A percentile compares a stretch with the other conserved stretches of the same genome.
Evolutionary conservation across 2,113 vertebrate species (phyloP).

Genomic region (Peromyscus californicus): DNA sequence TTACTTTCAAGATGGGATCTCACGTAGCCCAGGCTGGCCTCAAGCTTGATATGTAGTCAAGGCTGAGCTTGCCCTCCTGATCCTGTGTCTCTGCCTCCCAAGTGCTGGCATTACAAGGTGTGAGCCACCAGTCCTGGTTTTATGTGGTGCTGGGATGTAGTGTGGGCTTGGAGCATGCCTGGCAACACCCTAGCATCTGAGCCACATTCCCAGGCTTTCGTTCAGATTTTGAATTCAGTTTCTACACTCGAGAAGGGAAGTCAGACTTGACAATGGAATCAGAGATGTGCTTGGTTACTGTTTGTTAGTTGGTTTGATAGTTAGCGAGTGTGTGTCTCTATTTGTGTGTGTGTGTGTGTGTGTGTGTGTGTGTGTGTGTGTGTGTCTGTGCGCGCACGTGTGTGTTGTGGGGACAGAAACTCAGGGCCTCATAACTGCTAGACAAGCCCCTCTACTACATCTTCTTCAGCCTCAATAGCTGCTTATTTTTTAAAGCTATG

Average conservation of each 20-base stretch:
- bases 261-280: not conserved
- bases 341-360: not conserved
- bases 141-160: not conserved
- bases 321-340: not conserved
- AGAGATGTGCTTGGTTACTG: not conserved
- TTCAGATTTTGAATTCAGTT: not conserved
- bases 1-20: not conserved
- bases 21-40: not conserved
- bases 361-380: not conserved
- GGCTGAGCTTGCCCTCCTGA: too few relatives aligned
- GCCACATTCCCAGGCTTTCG: not conserved
- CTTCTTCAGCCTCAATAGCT: not conserved
- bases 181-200: not conserved
- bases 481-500: not conserved
- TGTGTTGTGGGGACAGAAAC: not conserved
- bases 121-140: too few relatives aligned
- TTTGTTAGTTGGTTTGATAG: not conserved
- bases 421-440: not conserved
- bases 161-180: not conserved
- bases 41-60: too few relatives aligned
- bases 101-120: not conserved
- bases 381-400: not conserved
- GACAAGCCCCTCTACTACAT: not conserved
- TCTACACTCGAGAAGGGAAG: not conserved
- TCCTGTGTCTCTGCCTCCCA: too few relatives aligned